A percentile compares a stretch with the other conserved stretches of the same genome.
Conservation (phyloP, 2,113 vertebrate genomes). For the Ariopsis seemanni region DNA sequence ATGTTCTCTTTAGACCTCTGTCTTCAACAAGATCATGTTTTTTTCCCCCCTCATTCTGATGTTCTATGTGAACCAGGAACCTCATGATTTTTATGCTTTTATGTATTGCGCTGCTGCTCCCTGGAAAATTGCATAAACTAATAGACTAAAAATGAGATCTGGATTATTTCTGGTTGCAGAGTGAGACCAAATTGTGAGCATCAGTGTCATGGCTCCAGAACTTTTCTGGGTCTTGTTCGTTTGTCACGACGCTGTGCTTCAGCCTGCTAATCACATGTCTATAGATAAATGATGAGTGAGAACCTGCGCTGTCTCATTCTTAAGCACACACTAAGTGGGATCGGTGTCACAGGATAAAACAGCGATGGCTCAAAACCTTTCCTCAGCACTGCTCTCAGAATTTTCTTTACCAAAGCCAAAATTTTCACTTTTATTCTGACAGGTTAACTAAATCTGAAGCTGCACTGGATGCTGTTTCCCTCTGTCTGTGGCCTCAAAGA, state of each 20-base stretch:
- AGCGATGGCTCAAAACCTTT: neutral
- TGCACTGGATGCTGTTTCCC: neutral
- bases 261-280: constrained; percentile 39
- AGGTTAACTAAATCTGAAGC: constrained; percentile 31
- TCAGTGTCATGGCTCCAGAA: constrained; percentile 9
- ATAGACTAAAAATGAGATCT: neutral
- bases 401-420: neutral
- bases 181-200: neutral
- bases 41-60: neutral
- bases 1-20: neutral
- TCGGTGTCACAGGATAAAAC: constrained; percentile 46
- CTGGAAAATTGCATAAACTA: neutral
- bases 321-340: constrained; percentile 56
- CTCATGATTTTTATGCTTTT: neutral
- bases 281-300: constrained; percentile 58
- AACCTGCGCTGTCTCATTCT: constrained; percentile 42
- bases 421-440: neutral
- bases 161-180: neutral
- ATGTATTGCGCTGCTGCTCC: neutral
- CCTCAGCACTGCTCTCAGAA: neutral
- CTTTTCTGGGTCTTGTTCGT: constrained; percentile 13
- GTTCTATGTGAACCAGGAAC: neutral
- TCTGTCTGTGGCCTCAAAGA: neutral
- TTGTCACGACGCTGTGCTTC: constrained; percentile 47
- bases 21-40: neutral